Base-by-base conservation (phyloP, 1,140 invertebrate genomes). In the Heliconius nattereri region DNA sequence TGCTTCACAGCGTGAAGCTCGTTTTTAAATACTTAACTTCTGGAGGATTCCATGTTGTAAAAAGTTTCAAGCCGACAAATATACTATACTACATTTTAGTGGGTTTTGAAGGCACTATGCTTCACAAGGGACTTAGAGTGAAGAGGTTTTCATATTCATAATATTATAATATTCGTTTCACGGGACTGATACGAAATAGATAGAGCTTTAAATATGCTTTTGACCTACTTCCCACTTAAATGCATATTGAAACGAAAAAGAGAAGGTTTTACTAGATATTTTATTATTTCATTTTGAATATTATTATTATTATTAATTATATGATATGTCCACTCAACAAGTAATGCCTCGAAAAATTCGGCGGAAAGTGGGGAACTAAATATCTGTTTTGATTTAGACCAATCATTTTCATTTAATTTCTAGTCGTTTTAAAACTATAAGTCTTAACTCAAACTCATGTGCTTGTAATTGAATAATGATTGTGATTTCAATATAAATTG, bases 241-340 rank as follows among this genome's bases (percentile, higher is more conserved):
- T 72, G 71, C 71, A 72, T 37, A 72, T 72, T 72, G 29, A 72
- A 40, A 72, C 35, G 71, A 72, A 37, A 72, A 7, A 19, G 71
- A 37, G 71, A 72, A 6, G 3, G 3, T 37, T 72, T 20, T 9
- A 72, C 7, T 66, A 29, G 16, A 26, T 66, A 66, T 66, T 66
- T 6, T 26, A 13, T 66, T 16, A 66, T 66, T 29, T 66, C 11
- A 11, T 26, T 66, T 26, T 66, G 5, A 26, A 66, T 66, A 66
- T 23, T 57, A 57, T 57, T 57, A 57, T 57, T 57, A 57, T 13
- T 16, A 52, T 52, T 16, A 16, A 16, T 16, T 13, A 52, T 52
- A 16, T 52, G 11, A 16, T 52, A 52, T 52, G 19, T 32, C 32
- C 32, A 32, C 32, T 32, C 32, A 32, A 32, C 32, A 32, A 3